Base-by-base conservation (phyloP, 1,140 invertebrate species). In the Polypedilum vanderplanki region DNA sequence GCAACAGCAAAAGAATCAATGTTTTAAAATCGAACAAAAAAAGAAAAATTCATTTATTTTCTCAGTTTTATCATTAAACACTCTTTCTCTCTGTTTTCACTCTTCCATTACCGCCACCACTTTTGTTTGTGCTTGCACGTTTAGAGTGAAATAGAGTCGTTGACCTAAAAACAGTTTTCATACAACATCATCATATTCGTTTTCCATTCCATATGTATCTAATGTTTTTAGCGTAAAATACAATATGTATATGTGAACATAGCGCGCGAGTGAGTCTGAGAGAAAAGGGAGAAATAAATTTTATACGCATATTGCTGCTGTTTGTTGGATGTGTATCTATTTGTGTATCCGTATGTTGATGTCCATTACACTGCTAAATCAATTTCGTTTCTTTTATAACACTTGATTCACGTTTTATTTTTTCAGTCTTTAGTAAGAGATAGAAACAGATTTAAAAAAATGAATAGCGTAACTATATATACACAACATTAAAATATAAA, bases 91-190 rank as follows among this genome's bases (percentile, higher is more conserved):
- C 24, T 33, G 2, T n/a, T 33, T 5, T 33, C 24, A 33, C 24
- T 33, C 5, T 33, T 33, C 24, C 24, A 5, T 33, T 33, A 5
- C 24, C 24, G 24, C 24, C 24, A 33, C 24, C 24, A 33, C 24
- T 33, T 33, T 33, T 33, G 24, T 5, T 33, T 33, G n/a, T n/a
- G 24, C 24, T 33, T 33, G 24, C 24, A 33, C 24, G 24, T 33
- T 33, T 57, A n/a, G 46, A 57, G 8, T 57, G 3, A 33, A 40
- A n/a, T 75, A 77, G 74, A 79, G 79, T 80, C 79, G 78, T 79
- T 80, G 79, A 80, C 79, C 79, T 76, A 80, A 40, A 33, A 74
- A 33, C 73, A 17, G 40, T 41, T 24, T 40, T 24, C 22, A 33
- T n/a, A 73, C 22, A 64, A 76, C 77, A 75, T 78, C 77, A 57